A percentile compares a stretch with the other conserved stretches of the same genome.
Evolutionary conservation across 2,797 vertebrate genomes (phyloP).

Genomic region (Darevskia nairensis): DNA sequence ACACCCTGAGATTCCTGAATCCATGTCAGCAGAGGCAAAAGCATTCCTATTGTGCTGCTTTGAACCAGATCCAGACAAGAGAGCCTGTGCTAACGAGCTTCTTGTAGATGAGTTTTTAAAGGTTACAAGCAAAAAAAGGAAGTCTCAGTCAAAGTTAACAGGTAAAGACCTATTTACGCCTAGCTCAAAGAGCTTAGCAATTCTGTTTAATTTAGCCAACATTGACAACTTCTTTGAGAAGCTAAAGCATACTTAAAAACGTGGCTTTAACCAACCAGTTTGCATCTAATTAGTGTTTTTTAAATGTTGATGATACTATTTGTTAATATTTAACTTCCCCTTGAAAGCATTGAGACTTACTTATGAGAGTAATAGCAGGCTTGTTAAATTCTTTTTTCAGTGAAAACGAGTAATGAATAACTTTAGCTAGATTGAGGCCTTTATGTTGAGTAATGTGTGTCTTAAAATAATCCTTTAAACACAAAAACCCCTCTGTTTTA

Average conservation of each 20-base stretch:
- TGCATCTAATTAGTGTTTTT: not conserved
- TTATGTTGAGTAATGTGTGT: not conserved
- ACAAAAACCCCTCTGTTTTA: no score
- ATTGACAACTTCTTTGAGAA: not conserved
- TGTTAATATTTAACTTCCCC: not conserved
- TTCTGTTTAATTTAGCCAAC: not conserved
- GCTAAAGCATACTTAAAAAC: not conserved
- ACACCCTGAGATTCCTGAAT: constrained; percentile 97
- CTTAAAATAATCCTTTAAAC: not conserved
- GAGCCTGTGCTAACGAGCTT: constrained; percentile 90
- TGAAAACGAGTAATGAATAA: not conserved
- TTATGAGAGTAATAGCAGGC: not conserved
- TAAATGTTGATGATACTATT: not conserved
- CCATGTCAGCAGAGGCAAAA: constrained; percentile 97
- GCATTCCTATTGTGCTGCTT: constrained; percentile 96
- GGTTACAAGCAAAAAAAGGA: constrained; percentile 96
- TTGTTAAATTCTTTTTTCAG: not conserved
- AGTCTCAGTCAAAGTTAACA: constrained; percentile 86
- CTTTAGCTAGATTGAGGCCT: not conserved
- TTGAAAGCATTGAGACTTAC: not conserved
- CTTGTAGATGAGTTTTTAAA: constrained; percentile 97
- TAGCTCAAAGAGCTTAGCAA: not conserved
- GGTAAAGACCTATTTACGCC: constrained; percentile 73
- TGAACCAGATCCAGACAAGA: constrained; percentile 93
- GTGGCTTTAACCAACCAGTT: not conserved